Evolutionary conservation across 2,797 vertebrate genomes (phyloP).

Genomic region (Acipenser ruthenus): DNA sequence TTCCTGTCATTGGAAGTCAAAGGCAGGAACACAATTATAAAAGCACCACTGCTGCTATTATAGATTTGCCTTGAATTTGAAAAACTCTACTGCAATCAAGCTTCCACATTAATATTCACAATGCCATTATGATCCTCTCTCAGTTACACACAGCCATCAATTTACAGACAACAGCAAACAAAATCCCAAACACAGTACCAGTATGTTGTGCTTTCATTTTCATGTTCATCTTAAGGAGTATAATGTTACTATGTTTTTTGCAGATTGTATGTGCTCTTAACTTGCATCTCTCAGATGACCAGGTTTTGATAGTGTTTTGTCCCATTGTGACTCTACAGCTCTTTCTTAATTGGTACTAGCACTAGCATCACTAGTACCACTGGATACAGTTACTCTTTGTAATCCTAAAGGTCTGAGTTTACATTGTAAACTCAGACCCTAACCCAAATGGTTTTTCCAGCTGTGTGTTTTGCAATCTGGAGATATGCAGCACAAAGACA

Average conservation of each 20-base stretch:
- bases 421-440: no score
- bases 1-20: conserved; percentile 27
- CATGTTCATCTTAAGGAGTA: neutral
- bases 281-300: no score
- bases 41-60: conserved; percentile 6
- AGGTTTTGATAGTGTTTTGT: no score
- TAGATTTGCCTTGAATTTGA: conserved; percentile 24
- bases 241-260: neutral
- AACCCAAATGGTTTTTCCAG: no score
- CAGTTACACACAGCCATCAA: conserved; percentile 22
- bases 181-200: no score
- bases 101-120: neutral
- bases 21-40: conserved; percentile 15
- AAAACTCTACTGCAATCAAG: conserved; percentile 10
- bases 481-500: no score
- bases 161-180: neutral
- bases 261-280: neutral
- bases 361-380: no score
- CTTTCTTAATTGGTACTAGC: no score
- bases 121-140: neutral
- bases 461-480: no score
- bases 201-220: conserved; percentile 3
- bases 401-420: no score
- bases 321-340: no score
- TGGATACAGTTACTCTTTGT: no score